Percentiles rank a stretch among this genome's conserved stretches.
Conservation (phyloP, 1,140 invertebrate species). For the Augochlora pura region DNA sequence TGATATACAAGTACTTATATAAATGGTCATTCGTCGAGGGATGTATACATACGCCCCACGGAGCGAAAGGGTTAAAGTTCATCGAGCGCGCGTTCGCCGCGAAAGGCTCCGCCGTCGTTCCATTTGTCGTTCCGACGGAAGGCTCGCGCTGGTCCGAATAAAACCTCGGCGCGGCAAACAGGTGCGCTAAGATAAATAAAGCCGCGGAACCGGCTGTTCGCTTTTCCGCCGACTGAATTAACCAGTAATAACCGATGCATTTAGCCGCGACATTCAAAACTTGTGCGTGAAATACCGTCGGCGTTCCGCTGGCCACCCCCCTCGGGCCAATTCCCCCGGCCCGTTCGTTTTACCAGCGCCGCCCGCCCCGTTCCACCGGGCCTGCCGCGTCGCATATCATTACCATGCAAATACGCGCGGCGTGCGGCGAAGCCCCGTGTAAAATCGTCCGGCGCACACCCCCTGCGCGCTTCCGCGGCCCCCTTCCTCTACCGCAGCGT, state of each 20-base stretch:
- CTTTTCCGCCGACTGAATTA: constrained; percentile 68
- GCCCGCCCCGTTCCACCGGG: constrained; percentile 48
- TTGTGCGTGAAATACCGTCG: constrained; percentile 45
- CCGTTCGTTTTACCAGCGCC: constrained; percentile 35
- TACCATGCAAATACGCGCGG: constrained; percentile 75
- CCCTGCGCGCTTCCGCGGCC: not conserved
- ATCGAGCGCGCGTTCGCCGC: no score
- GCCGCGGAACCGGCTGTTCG: constrained; percentile 21
- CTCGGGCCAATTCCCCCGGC: constrained; percentile 25
- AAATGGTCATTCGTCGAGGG: no score
- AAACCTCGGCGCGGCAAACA: constrained; percentile 18
- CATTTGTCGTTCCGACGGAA: not conserved
- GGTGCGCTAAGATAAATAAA: constrained; percentile 33
- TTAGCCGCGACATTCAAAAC: constrained; percentile 73
- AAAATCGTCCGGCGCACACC: constrained; percentile 44
- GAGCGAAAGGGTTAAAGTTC: no score
- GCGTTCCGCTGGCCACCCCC: constrained; percentile 30
- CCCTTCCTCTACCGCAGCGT: not conserved
- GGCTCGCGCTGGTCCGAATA: not conserved
- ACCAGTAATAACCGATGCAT: constrained; percentile 74
- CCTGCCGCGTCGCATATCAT: constrained; percentile 73
- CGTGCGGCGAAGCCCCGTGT: constrained; percentile 62
- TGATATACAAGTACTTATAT: no score
- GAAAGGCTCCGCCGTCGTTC: no score
- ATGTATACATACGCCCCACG: no score